These are phyloP conservation scores for Platanista minor DNA, from an alignment of 2,113 vertebrate genomes.

Conservation along the genomic window DNA sequence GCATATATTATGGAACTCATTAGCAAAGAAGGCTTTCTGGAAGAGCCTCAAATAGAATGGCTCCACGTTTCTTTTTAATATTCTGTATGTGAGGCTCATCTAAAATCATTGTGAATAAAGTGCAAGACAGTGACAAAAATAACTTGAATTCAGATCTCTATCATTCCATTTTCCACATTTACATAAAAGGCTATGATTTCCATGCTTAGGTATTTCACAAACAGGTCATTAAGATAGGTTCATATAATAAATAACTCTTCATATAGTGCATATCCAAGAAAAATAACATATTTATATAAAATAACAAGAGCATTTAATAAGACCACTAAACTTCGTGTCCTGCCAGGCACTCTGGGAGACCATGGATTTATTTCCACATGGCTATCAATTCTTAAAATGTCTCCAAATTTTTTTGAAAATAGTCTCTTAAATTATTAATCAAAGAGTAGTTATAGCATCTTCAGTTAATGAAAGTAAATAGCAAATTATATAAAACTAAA, in stretches of 20 bases:
- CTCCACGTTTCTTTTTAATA: background rate
- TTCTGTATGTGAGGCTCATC: background rate
- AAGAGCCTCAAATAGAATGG: background rate
- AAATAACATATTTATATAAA: background rate
- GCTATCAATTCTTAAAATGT: background rate
- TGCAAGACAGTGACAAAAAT: background rate
- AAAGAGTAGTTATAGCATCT: background rate
- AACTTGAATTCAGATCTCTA: background rate
- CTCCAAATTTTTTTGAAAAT: background rate
- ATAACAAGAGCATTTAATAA: background rate
- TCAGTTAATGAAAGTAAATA: background rate
- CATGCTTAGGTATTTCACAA: background rate
- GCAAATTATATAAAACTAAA: background rate
- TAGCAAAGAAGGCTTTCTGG: background rate
- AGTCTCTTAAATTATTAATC: background rate
- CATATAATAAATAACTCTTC: background rate
- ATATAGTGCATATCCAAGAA: background rate
- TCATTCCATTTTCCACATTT: background rate
- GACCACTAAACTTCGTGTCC: background rate
- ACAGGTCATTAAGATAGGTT: background rate
- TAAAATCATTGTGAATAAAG: background rate
- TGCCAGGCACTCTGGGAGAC: background rate
- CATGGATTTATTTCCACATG: background rate
- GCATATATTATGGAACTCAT: background rate
- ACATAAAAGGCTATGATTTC: background rate